Base-by-base conservation (phyloP, 2,888 invertebrate genomes). In the Drosophila robusta region DNA sequence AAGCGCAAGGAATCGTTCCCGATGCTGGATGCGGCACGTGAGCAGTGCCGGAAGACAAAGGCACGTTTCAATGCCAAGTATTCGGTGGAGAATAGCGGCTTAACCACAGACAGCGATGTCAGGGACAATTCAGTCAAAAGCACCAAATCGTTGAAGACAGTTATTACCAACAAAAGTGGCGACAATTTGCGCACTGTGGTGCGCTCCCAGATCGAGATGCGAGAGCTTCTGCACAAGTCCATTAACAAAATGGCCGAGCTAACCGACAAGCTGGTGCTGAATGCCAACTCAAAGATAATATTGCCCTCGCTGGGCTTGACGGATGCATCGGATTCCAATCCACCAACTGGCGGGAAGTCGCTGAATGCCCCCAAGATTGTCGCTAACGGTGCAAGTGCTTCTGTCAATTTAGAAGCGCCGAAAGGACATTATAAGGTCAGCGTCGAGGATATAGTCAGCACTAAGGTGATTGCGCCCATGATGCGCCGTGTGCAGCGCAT, bases 401-500 rank as follows among this genome's bases (percentile, higher is more conserved):
- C 32, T 4, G 32, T 0, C 11, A 2, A 11, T 3, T 32, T 32
- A 4, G 34, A 34, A 34, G 34, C 34, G 12, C 3, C 12, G 11
- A 34, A 34, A 3, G 4, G 12, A 4, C 11, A 1, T 12, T 34
- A 12, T 34, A 1, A 0, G 12, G 34, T 34, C 12, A 34, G 11
- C 34, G 34, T 56, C 1, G 82, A 87, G 50, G 91, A 89, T 51
- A 41, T 90, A 0, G 83, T 91, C 2, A 83, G 69, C 26, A 72
- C 80, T 0, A 90, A 82, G 50, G 81, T 91, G 0, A 87, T 91
- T 18, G 80, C 84, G 46, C 91, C 91, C 3, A 84, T 91, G 74
- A 74, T 89, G 22, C 87, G 81, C 2, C 89, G 87, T 29, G 61
- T 91, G 6, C 90, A 88, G 42, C 81, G 84, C 0, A 83, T 91